These are phyloP conservation scores for Eumerus sabulonum DNA, from an alignment of 2,888 invertebrate species.

Conservation along the genomic window DNA sequence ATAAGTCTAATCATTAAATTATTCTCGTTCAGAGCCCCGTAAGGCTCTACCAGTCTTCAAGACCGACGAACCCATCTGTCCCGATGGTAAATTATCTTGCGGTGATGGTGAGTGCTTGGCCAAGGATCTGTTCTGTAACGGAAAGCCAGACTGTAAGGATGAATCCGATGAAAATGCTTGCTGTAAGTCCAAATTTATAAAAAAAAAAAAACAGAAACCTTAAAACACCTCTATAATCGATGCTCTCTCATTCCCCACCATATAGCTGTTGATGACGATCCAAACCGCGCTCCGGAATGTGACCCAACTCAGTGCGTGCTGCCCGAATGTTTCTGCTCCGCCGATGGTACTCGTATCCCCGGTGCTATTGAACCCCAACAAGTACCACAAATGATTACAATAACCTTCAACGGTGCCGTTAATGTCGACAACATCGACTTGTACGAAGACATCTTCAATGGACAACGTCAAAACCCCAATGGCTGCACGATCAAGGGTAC, in stretches of 20 bases:
- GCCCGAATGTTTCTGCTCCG: conserved; percentile 96
- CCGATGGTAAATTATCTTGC: conserved; percentile 93
- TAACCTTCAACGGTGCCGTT: conserved; percentile 95
- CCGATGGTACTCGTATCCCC: conserved; percentile 93
- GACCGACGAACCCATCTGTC: conserved; percentile 95
- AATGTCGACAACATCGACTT: conserved; percentile 96
- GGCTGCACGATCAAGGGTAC: conserved; percentile 93
- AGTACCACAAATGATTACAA: conserved; percentile 95
- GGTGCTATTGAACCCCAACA: conserved; percentile 90
- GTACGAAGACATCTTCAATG: conserved; percentile 93
- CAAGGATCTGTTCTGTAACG: conserved; percentile 95
- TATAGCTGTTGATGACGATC: conserved; percentile 92
- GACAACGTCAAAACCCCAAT: conserved; percentile 91
- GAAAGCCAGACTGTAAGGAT: conserved; percentile 94
- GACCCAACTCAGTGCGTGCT: conserved; percentile 92
- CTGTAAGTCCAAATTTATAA: conserved; percentile 85
- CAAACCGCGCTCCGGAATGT: conserved; percentile 94
- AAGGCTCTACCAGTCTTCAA: conserved; percentile 93
- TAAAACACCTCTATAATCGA: neutral
- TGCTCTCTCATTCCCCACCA: too few relatives aligned
- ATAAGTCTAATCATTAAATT: neutral
- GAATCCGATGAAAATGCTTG: conserved; percentile 97
- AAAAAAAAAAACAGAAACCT: neutral
- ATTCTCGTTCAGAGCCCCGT: conserved; percentile 86
- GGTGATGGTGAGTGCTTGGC: conserved; percentile 96